These are phyloP conservation scores for Cydia amplana DNA, from an alignment of 1,140 invertebrate genomes.

Conservation along the genomic window DNA sequence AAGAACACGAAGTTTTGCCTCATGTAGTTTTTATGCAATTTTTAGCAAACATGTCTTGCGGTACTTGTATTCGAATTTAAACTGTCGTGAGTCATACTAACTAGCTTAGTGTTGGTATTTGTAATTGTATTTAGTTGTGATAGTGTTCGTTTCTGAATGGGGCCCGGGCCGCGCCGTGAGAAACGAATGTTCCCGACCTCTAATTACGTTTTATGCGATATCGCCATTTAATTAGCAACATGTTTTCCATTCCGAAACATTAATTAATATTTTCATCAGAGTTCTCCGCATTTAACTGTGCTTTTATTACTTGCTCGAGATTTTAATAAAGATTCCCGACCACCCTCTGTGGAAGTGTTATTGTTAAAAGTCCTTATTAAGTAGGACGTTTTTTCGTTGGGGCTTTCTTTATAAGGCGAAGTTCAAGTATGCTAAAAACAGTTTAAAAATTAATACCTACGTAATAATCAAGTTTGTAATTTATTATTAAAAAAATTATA, in stretches of 20 bases:
- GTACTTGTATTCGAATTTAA: too few species aligned
- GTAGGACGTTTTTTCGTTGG: constrained; percentile 51
- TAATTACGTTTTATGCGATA: constrained; percentile 79
- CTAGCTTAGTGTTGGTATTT: too few species aligned
- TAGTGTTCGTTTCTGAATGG: background rate
- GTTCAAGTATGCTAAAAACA: background rate
- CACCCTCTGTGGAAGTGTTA: constrained; percentile 68
- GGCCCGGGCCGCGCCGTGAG: constrained; percentile 64
- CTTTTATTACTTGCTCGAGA: constrained; percentile 77
- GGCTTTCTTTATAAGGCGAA: constrained; percentile 31
- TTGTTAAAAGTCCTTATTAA: constrained; percentile 67
- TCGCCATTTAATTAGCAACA: constrained; percentile 79
- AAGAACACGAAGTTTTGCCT: too few species aligned
- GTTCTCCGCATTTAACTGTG: constrained; percentile 76
- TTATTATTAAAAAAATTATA: background rate
- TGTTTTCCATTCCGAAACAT: constrained; percentile 77
- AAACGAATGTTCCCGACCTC: constrained; percentile 73
- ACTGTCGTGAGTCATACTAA: too few species aligned
- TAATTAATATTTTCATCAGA: constrained; percentile 79
- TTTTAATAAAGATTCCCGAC: constrained; percentile 78
- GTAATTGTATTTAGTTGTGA: background rate
- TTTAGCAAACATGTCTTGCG: too few species aligned
- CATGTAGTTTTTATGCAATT: too few species aligned
- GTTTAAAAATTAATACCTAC: background rate
- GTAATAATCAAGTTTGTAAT: background rate